Evolutionary conservation across 2,888 invertebrate genomes (phyloP), one percentile per base, ranked within the genome.

Genomic region (Micoletzkya japonica): DNA sequence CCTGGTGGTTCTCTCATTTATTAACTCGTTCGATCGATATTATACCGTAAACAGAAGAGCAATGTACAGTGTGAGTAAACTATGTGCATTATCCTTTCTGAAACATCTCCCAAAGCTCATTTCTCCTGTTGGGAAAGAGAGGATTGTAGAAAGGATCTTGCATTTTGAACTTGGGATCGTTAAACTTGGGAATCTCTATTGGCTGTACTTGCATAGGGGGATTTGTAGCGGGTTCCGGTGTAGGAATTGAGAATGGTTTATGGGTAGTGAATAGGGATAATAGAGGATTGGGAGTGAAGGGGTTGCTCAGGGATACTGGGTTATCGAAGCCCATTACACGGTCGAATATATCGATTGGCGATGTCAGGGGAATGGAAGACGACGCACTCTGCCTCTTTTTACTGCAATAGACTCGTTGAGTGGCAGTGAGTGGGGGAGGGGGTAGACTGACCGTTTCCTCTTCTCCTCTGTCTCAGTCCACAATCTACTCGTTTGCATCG

Each of bases 91-190:
- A n/a, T n/a, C n/a, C n/a, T n/a, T n/a, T n/a, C n/a, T 66, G 37
- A 6, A 66, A 20, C 28, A 50, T n/a, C 28, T 66, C 37, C 64
- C 64, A 81, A 0, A 81, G 34, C 74, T 81, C 81, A 36, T 76
- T 79, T 70, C 74, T 77, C 49, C 78, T 73, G 37, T 79, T 77
- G 17, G 81, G 81, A 44, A 76, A 74, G 24, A 81, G 70, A 2
- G 81, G 80, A 39, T 81, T 81, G 61, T 80, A 81, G 73, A 81
- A 81, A 10, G 81, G 81, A 57, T 81, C 81, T 61, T 81, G 78
- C 20, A 81, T 37, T 52, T 77, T 75, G 71, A 78, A 74, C 34
- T 72, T 39, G 34, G 70, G 30, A 70, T 74, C 58, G 57, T 39
- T 6, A 26, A 59, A 28, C n/a, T 59, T 39, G n/a, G 70, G 70